Conservation (phyloP, 1,140 invertebrate genomes). For the Trichonephila inaurata region DNA sequence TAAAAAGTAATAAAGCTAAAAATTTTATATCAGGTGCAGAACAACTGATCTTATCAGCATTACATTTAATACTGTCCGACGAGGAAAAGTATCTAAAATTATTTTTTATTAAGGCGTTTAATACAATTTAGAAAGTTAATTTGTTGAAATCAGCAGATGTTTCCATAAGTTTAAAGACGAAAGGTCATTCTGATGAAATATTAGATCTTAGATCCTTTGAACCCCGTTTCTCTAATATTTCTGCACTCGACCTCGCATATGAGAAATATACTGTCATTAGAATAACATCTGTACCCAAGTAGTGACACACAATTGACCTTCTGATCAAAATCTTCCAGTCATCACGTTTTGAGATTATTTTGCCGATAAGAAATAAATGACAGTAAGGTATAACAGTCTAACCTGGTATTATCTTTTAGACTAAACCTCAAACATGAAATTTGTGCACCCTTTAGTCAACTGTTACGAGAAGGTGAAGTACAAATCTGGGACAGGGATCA, state of each 20-base stretch:
- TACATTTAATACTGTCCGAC: not conserved
- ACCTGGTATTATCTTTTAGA: constrained; percentile 24
- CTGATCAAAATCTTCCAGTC: not conserved
- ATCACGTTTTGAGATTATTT: constrained; percentile 69
- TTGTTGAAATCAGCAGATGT: not conserved
- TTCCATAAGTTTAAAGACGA: not conserved
- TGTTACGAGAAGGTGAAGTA: not conserved
- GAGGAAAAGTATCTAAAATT: not conserved
- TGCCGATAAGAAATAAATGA: constrained; percentile 20
- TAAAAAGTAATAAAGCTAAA: too few relatives aligned
- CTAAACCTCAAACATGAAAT: constrained; percentile 19
- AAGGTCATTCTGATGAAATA: not conserved
- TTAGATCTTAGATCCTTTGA: not conserved
- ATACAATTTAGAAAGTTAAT: not conserved
- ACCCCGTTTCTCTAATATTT: constrained; percentile 20
- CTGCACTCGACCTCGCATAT: not conserved
- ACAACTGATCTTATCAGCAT: too few relatives aligned
- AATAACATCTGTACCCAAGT: constrained; percentile 7
- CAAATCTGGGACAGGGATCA: not conserved
- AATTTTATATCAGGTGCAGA: too few relatives aligned
- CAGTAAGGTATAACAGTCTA: not conserved
- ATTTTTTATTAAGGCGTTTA: not conserved
- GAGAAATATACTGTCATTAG: constrained; percentile 31
- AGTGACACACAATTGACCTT: not conserved
- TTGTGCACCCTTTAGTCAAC: not conserved